These are phyloP conservation scores for Spilarctia lutea DNA, from an alignment of 2,888 invertebrate genomes.

Conservation along the genomic window DNA sequence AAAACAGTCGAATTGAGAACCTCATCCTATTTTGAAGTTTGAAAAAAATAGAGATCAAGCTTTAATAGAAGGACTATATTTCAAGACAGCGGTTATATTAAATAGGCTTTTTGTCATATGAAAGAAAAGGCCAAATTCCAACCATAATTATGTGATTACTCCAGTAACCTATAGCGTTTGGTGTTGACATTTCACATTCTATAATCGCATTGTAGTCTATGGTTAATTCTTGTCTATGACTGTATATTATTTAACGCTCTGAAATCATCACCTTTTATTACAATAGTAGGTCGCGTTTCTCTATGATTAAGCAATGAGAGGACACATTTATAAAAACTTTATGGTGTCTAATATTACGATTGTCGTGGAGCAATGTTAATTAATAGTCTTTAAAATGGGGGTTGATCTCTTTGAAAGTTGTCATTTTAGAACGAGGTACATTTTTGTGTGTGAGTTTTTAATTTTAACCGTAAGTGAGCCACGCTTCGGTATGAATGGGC, in stretches of 20 bases:
- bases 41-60: no score
- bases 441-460: no score
- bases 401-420: no score
- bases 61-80: no score
- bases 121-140: background rate
- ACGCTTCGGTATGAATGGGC: no score
- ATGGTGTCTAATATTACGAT: background rate
- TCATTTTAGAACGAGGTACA: no score
- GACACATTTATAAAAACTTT: background rate
- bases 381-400: no score
- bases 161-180: slow-evolving; percentile 44
- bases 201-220: slow-evolving; percentile 28
- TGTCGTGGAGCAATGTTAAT: no score
- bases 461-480: no score
- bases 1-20: no score
- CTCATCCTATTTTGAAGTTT: no score
- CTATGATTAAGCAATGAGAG: slow-evolving; percentile 8
- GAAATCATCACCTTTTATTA: slow-evolving; percentile 36
- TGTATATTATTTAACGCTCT: slow-evolving; percentile 13
- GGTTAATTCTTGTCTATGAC: slow-evolving; percentile 17
- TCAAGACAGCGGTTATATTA: background rate
- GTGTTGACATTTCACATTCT: slow-evolving; percentile 42
- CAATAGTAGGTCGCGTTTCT: slow-evolving; percentile 24
- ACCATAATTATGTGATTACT: background rate
- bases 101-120: background rate